Conservation (phyloP, 1,140 invertebrate genomes). For the Octopus bimaculoides region DNA sequence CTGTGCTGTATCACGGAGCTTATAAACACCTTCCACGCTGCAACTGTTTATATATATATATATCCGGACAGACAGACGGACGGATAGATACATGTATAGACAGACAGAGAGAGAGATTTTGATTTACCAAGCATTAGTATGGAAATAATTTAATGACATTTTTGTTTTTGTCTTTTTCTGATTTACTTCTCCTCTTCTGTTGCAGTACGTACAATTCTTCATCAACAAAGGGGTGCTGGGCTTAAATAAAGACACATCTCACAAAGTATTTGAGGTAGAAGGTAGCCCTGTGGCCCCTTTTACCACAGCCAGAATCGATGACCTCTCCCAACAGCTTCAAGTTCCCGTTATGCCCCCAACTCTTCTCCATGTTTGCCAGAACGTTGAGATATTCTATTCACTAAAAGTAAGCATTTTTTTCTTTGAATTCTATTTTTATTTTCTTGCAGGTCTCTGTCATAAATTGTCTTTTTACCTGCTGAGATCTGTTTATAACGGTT, state of each 20-base stretch:
- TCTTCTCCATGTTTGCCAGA: constrained; percentile 70
- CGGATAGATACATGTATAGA: no score
- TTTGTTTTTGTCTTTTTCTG: no score
- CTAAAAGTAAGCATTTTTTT: constrained; percentile 65
- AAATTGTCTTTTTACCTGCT: not conserved
- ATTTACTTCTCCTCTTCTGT: constrained; percentile 19
- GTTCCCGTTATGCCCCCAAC: constrained; percentile 80
- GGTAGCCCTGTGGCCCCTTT: constrained; percentile 67
- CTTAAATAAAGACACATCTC: constrained; percentile 70
- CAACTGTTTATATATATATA: no score
- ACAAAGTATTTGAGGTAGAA: constrained; percentile 72
- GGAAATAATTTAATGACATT: no score
- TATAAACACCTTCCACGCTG: no score
- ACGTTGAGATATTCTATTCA: constrained; percentile 78
- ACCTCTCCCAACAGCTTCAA: constrained; percentile 59
- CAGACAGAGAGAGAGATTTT: no score
- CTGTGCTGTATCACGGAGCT: no score
- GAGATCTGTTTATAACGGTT: not conserved
- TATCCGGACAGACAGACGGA: no score
- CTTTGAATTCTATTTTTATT: not conserved
- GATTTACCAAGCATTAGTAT: no score
- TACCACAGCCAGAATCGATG: constrained; percentile 57
- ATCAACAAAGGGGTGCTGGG: constrained; percentile 78
- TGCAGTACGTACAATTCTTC: constrained; percentile 75
- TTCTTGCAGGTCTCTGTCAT: not conserved